Evolutionary conservation across 2,113 vertebrate genomes (phyloP), one percentile per base, ranked within the genome.

Genomic region (Bubo bubo): DNA sequence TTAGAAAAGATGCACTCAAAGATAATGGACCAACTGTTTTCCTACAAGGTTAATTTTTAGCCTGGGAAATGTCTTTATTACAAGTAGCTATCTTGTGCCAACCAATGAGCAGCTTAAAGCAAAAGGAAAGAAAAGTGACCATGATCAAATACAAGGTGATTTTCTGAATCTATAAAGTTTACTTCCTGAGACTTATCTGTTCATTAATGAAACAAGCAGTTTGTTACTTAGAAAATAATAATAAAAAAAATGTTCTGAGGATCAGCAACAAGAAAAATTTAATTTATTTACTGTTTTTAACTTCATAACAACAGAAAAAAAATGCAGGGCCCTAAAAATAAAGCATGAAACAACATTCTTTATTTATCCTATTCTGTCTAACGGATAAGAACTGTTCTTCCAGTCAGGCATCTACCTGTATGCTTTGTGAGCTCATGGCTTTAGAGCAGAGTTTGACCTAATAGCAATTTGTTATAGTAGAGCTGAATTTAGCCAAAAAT

Each of bases 31-130:
- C 76, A 90, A 79, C 62, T 83, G 45, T 85, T 96, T 86, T 94
- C 72, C 47, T 81, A 11, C 62, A 83, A 91, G 43, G 92, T 90
- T 93, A 90, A 86, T 83, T 90, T 96, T 94, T 66, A 93, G 79
- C 62, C 23, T 90, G 79, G 91, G 79, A 96, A 88, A 90, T 72
- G 34, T 73, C 82, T 86, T 83, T 63, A 66, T 88, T 88, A 76
- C 30, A 80, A 76, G 18, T 13, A 74, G 47, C 53, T 90, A 17
- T 56, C 95, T 95, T 72, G 74, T 95, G 68, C 43, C 64, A 93
- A 43, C 39, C 49, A 59, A 14, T 30, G 21, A 74, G 26, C 24
- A 67, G 37, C 58, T 86, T 79, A 90, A 80, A 83, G 35, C 50
- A 77, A 93, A 83, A 79, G 34, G 13, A 71, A 88, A 85, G 43